Evolutionary conservation across 2,113 vertebrate species (phyloP), one percentile per base, ranked within the genome.

Genomic region (Chitala chitala): DNA sequence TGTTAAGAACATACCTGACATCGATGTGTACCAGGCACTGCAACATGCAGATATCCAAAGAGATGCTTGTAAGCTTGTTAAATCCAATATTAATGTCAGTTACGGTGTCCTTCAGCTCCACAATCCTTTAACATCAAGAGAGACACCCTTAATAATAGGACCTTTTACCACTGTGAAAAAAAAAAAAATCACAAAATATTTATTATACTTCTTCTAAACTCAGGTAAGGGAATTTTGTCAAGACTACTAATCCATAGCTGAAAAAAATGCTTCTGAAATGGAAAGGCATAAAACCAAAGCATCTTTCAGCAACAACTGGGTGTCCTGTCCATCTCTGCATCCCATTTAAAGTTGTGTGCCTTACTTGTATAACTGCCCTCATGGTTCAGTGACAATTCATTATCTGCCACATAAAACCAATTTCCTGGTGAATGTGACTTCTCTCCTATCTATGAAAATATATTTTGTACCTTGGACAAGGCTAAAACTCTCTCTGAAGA

Each of bases 81-180:
- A 96, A 98, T 71, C 89, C 89, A 68, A 99, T 87, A 80, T 86
- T 94, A 73, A 97, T 74, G 66, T 98, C 96, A 72, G 84, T 90
- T 7, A 94, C 50, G 0, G 89, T 92, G 13, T 92, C 90, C 1
- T 92, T 91, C 76, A 96, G 80, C 78, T 95, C 93, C 72, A 87
- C 15, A 22, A 99, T 87, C 85, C 97, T 99, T 84, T 51, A 88
- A 20, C 74, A 78, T 80, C 68, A 33, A 61, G 0, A 56, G 68
- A 76, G 22, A 75, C 22, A 54, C 13, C 29, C 17, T n/a, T 31
- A 51, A 2, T 51, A 66, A 13, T 15, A 4, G 17, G 44, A 8
- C 0, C 20, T 66, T 46, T 13, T 66, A 33, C 31, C n/a, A 5
- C 58, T 8, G 26, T 17, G 31, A 31, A 17, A 20, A 17, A 36